Evolutionary conservation across 2,888 invertebrate species (phyloP), one percentile per base, ranked within the genome.

Genomic region (Agapostemon virescens): DNA sequence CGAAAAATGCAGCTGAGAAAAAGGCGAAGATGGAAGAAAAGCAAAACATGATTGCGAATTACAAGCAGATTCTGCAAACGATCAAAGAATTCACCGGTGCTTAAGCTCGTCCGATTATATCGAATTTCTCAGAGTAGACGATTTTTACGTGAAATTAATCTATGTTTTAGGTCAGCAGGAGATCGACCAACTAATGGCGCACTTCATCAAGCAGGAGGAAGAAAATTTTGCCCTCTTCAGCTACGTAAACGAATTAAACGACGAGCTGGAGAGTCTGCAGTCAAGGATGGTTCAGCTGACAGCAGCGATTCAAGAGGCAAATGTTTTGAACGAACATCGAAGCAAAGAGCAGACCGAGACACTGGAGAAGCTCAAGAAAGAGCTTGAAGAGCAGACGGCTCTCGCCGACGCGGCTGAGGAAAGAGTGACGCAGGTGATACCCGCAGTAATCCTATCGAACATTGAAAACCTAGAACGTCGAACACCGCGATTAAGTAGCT

Each of bases 211-310:
- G 45, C 95, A 97, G 80, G 98, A 98, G 90, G 97, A 97, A 87
- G 97, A 97, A 91, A 98, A 98, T 93, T 98, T 98, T 92, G 97
- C 98, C 0, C 94, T 97, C 0, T 98, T 98, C 91, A 97, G 96
- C 93, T 98, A 97, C 90, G 97, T 98, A 55, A 98, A 97, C 91
- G 97, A 98, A 90, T 94, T 98, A 77, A 98, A 98, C 92, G 96
- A 95, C 61, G 97, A 97, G 92, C 94, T 97, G 77, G 97, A 97
- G 91, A 94, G 95, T 61, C 91, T 97, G 2, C 95, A 95, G 85
- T 95, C 96, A 84, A 95, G 94, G 72, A 95, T 97, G 0, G 94
- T 94, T 69, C 93, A 94, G 83, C 91, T 97, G 15, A 94, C 94
- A 52, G 91, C 93, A 33, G 95, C 94, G 86, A 96, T 97, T 94